These are phyloP conservation scores for Lethrus apterus DNA, from an alignment of 1,140 invertebrate species.

Conservation along the genomic window DNA sequence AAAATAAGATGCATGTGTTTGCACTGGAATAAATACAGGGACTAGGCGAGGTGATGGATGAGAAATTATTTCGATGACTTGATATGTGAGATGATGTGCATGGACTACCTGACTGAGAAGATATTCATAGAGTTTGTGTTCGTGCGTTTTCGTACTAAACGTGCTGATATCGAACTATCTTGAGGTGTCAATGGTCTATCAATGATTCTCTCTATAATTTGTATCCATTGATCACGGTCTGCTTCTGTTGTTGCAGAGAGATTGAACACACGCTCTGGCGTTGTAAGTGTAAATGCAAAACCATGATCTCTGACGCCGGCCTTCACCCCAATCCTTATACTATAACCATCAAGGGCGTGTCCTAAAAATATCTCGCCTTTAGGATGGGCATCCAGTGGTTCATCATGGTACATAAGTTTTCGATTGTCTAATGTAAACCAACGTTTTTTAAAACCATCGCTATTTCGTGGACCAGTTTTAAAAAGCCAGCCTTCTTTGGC, in stretches of 20 bases:
- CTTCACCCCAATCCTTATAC: constrained; percentile 53
- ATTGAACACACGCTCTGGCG: constrained; percentile 72
- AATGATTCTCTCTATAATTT: constrained; percentile 66
- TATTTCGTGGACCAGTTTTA: constrained; percentile 76
- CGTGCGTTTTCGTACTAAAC: constrained; percentile 62
- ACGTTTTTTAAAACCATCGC: constrained; percentile 72
- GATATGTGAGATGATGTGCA: constrained; percentile 11
- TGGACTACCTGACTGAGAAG: constrained; percentile 56
- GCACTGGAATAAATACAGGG: constrained; percentile 19
- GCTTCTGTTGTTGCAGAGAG: constrained; percentile 72
- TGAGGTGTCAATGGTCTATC: constrained; percentile 69
- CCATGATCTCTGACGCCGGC: constrained; percentile 66
- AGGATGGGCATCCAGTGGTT: constrained; percentile 75
- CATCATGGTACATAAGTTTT: constrained; percentile 87
- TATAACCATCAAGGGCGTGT: constrained; percentile 66
- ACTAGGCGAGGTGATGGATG: constrained; percentile 21
- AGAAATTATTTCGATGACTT: constrained; percentile 8
- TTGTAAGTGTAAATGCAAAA: constrained; percentile 80
- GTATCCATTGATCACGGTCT: constrained; percentile 75
- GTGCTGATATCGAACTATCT: constrained; percentile 64
- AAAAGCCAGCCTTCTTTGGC: constrained; percentile 79
- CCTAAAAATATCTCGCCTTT: constrained; percentile 86
- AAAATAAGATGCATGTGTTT: constrained; percentile 9
- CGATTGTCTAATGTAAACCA: constrained; percentile 87
- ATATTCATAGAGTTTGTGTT: constrained; percentile 63